Base-by-base conservation (phyloP, 2,797 vertebrate genomes). In the Muraenolepis orangiensis region DNA sequence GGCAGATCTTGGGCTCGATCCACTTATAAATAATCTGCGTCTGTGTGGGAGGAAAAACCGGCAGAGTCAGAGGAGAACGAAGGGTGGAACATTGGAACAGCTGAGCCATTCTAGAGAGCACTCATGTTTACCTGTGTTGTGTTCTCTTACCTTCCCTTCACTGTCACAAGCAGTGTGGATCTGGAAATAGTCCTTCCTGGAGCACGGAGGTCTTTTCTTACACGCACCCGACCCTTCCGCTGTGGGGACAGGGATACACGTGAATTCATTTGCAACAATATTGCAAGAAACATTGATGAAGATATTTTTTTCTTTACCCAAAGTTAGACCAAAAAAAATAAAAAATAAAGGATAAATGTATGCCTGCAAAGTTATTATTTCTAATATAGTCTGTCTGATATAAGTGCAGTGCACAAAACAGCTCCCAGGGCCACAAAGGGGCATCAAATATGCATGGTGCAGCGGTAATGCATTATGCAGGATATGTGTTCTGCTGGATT, bases 1-100 rank as follows among this genome's bases (percentile, higher is more conserved):
- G 89, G 89, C 98, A 99, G 88, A 98, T 96, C 93, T 95, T 96
- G 6, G 98, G 97, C 81, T 97, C 93, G 61, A 98, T 95, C 98
- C 98, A 99, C 82, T 96, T 98, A 88, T 96, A 97, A 78, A 95
- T 95, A 78, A 98, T 87, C 87, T 95, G 96, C 0, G 98, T 99
- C 97, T 99, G 86, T 38, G 4, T 23, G 66, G 3, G 10, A 64
- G 51, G 6, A 31, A 31, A n/a, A n/a, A n/a, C n/a, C n/a, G n/a
- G n/a, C n/a, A n/a, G 26, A 28, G 64, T 14, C 23, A 13, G 28
- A 14, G 14, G 28, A 66, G 8, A 11, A 66, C n/a, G 26, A 26
- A 28, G 23, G 14, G 14, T 30, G n/a, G n/a, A n/a, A 66, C 23
- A 14, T 26, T 3, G 5, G 0, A 29, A 66, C n/a, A 66, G n/a